Conservation (phyloP, 2,888 invertebrate genomes). For the Allophyes oxyacanthae region DNA sequence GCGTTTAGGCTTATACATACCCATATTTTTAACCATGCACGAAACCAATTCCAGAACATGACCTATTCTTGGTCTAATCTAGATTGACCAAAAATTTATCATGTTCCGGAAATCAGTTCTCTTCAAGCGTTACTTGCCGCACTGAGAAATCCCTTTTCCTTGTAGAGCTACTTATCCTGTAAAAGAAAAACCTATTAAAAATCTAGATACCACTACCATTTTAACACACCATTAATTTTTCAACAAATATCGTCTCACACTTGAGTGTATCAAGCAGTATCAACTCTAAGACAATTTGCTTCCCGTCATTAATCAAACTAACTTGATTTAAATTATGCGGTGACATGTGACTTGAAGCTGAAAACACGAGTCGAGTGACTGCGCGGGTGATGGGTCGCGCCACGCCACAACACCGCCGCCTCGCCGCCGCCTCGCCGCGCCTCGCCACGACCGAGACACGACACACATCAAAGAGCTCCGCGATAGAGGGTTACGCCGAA, state of each 20-base stretch:
- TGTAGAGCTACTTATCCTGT: conserved; percentile 16
- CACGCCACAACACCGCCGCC: conserved; percentile 14
- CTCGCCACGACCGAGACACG: conserved; percentile 23
- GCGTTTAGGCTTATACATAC: background rate
- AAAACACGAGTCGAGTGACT: conserved; percentile 53
- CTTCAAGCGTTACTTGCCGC: too few species aligned
- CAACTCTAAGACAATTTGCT: conserved; percentile 53
- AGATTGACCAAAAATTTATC: background rate
- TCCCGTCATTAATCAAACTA: conserved; percentile 71
- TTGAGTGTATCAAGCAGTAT: conserved; percentile 27
- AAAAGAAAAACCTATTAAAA: conserved; percentile 8
- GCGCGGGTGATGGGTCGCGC: conserved; percentile 25
- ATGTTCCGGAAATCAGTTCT: background rate
- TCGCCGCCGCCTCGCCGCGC: conserved; percentile 17
- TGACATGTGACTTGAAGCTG: conserved; percentile 63
- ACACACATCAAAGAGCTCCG: conserved; percentile 74
- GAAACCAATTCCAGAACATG: background rate
- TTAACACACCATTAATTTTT: background rate
- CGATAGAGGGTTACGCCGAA: conserved; percentile 60
- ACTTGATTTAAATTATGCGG: conserved; percentile 68
- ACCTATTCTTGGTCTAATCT: background rate
- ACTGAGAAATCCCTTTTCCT: too few species aligned
- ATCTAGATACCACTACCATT: too few species aligned
- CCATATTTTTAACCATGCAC: background rate
- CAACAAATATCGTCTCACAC: conserved; percentile 6